Percentiles rank a stretch among this genome's conserved stretches.
phyloP scores from a whole-genome alignment of 2,888 invertebrate species.

The Rhynchonema sp. region DNA sequence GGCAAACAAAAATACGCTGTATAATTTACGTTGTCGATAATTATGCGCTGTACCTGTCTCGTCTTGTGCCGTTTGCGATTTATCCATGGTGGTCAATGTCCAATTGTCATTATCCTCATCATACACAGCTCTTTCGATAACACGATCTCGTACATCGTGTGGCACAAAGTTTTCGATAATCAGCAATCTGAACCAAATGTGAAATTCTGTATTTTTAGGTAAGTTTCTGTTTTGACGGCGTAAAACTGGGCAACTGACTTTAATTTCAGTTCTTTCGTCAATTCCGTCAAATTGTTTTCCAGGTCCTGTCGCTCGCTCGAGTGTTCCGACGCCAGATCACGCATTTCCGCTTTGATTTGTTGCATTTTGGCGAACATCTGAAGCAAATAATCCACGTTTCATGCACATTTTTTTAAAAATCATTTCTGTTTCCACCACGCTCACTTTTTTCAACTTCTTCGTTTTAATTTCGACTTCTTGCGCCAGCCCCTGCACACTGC shows the following conservation, averaged over 20 bases:
- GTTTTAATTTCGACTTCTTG: conserved; percentile 94
- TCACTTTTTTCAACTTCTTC: conserved; percentile 59
- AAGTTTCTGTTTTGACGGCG: no score
- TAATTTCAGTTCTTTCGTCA: conserved; percentile 67
- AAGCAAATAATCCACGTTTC: conserved; percentile 6
- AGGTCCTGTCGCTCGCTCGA: conserved; percentile 72
- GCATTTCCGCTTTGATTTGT: conserved; percentile 52
- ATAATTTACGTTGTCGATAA: no score
- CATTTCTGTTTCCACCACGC: not conserved
- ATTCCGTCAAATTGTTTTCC: conserved; percentile 71
- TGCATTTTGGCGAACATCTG: conserved; percentile 55
- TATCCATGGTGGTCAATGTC: conserved; percentile 28
- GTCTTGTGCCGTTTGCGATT: no score
- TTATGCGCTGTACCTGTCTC: no score
- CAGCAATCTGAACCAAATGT: conserved; percentile 32
- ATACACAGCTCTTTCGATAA: conserved; percentile 51
- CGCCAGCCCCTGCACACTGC: conserved; percentile 71
- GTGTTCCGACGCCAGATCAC: conserved; percentile 65
- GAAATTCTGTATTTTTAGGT: not conserved
- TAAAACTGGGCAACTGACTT: conserved; percentile 39
- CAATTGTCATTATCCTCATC: conserved; percentile 66
- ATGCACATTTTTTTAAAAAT: conserved; percentile 1
- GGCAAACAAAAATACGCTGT: no score
- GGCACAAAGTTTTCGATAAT: conserved; percentile 78
- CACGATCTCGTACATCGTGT: conserved; percentile 26